These are phyloP conservation scores for Macrophya alboannulata DNA, from an alignment of 2,888 invertebrate species.

Conservation along the genomic window DNA sequence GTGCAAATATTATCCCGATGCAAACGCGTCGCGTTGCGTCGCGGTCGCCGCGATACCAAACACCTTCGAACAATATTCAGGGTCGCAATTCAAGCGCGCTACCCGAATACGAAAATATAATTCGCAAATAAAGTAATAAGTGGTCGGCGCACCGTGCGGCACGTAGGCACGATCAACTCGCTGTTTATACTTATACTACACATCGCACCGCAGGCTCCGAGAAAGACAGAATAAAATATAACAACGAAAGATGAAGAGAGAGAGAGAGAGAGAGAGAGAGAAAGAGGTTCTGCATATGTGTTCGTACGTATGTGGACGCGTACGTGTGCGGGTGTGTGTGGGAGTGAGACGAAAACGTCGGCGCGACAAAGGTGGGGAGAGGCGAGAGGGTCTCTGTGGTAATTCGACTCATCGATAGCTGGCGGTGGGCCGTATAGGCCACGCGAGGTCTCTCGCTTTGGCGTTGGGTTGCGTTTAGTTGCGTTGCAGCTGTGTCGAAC, in stretches of 20 bases:
- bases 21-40: background rate
- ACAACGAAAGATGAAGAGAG: background rate
- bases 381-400: conserved; percentile 20
- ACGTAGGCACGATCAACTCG: conserved; percentile 44
- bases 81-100: background rate
- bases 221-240: background rate
- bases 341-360: conserved; percentile 21
- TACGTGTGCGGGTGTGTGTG: background rate
- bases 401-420: conserved; percentile 56
- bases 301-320: too few relatives aligned
- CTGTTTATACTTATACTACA: conserved; percentile 23
- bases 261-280: background rate
- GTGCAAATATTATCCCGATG: background rate
- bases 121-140: conserved; percentile 51
- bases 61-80: background rate
- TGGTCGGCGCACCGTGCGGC: background rate
- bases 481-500: conserved; percentile 52
- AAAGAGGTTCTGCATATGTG: too few relatives aligned
- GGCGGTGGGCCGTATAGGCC: conserved; percentile 48
- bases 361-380: conserved; percentile 14
- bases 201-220: background rate
- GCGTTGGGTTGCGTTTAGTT: conserved; percentile 13
- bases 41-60: background rate
- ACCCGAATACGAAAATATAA: conserved; percentile 33
- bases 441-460: conserved; percentile 29